These are phyloP conservation scores for Peromyscus nudipes DNA, from an alignment of 2,797 vertebrate genomes.

Conservation along the genomic window DNA sequence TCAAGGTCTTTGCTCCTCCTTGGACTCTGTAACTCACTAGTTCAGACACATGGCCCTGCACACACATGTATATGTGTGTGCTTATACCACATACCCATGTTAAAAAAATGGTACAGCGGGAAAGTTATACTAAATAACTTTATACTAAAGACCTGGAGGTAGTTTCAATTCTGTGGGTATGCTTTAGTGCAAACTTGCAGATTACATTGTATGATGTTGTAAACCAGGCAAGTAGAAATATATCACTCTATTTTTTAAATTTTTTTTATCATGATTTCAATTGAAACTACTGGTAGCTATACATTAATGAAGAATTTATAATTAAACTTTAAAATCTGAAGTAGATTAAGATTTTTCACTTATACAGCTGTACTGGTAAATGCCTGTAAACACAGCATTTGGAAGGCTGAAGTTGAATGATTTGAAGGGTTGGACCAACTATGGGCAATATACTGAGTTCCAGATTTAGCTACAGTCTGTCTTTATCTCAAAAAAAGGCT, in stretches of 20 bases:
- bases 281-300: background rate
- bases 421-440: background rate
- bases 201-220: background rate
- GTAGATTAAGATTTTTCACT: background rate
- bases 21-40: background rate
- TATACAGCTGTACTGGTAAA: background rate
- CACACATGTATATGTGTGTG: background rate
- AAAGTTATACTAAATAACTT: background rate
- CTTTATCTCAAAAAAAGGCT: background rate
- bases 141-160: background rate
- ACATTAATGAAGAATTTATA: background rate
- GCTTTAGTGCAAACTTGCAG: background rate
- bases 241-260: background rate
- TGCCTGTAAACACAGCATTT: background rate
- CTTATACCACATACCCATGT: background rate
- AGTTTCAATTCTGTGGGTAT: background rate
- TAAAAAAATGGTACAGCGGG: background rate
- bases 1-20: background rate
- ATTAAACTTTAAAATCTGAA: background rate
- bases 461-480: background rate
- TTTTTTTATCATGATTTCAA: background rate
- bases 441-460: background rate
- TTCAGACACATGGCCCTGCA: background rate
- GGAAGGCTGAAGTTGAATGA: background rate
- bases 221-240: background rate